Conservation (phyloP, 2,797 vertebrate species). For the Ctenopoma multispine region DNA sequence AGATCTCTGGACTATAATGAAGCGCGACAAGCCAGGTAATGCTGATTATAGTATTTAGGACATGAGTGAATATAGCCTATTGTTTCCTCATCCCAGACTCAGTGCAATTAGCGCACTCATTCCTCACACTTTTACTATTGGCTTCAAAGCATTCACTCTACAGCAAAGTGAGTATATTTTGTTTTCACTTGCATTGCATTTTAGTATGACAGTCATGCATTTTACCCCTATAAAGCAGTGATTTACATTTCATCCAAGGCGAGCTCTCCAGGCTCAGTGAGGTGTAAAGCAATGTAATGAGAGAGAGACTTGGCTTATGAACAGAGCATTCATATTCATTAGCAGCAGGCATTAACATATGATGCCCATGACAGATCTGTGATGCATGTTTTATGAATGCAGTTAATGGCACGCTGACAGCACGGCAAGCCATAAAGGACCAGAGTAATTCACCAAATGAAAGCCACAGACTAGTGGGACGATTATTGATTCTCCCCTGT, state of each 20-base stretch:
- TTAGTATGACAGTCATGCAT: constrained; percentile 75
- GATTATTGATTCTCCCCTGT: constrained; percentile 87
- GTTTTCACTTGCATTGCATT: constrained; percentile 68
- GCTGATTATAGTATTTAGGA: constrained; percentile 77
- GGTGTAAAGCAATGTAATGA: constrained; percentile 92
- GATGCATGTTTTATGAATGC: constrained; percentile 79
- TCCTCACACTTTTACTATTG: constrained; percentile 48
- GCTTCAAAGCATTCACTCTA: constrained; percentile 50
- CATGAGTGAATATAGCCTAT: constrained; percentile 57
- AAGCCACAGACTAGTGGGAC: constrained; percentile 69
- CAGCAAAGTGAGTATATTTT: constrained; percentile 65
- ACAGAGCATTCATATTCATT: constrained; percentile 93
- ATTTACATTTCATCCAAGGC: constrained; percentile 92
- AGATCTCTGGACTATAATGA: constrained; percentile 80
- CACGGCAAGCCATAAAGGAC: constrained; percentile 68
- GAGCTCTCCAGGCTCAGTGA: constrained; percentile 86
- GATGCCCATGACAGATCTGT: constrained; percentile 80
- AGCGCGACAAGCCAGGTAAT: constrained; percentile 77
- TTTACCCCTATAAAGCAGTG: constrained; percentile 87
- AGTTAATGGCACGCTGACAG: constrained; percentile 75
- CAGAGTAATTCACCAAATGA: constrained; percentile 70
- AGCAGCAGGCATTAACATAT: constrained; percentile 86
- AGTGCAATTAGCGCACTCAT: constrained; percentile 56
- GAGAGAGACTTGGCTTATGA: constrained; percentile 85
- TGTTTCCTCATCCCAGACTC: constrained; percentile 54